Percentiles rank a stretch among this genome's conserved stretches.
Conservation (phyloP, 2,888 invertebrate species). For the Oxycera nigricornis region DNA sequence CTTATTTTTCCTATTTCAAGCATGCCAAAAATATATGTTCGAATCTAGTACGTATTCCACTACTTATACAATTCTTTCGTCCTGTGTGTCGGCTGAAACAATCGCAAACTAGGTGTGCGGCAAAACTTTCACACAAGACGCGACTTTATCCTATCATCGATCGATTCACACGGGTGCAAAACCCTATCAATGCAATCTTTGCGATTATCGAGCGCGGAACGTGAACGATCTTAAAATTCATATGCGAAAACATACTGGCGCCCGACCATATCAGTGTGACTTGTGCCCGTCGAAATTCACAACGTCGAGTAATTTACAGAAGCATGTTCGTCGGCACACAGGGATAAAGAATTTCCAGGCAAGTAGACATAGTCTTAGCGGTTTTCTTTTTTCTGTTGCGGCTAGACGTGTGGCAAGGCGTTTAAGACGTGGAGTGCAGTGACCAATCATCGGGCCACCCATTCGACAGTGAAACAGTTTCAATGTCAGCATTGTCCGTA, state of each 20-base stretch:
- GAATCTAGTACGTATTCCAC: no score
- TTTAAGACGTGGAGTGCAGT: slow-evolving; percentile 48
- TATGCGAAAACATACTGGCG: slow-evolving; percentile 45
- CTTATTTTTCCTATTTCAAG: no score
- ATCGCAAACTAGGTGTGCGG: slow-evolving; percentile 45
- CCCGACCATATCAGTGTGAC: slow-evolving; percentile 44
- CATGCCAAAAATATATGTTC: no score
- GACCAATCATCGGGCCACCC: slow-evolving; percentile 47
- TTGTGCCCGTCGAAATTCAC: slow-evolving; percentile 44
- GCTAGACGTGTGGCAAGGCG: slow-evolving; percentile 47
- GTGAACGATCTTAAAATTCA: slow-evolving; percentile 47
- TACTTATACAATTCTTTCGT: no score
- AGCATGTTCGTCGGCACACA: slow-evolving; percentile 48
- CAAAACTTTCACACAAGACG: slow-evolving; percentile 46
- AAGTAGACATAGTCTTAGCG: slow-evolving; percentile 38
- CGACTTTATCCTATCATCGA: slow-evolving; percentile 44
- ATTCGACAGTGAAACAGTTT: slow-evolving; percentile 45
- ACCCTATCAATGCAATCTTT: slow-evolving; percentile 43
- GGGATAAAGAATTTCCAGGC: slow-evolving; percentile 47
- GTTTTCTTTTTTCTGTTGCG: slow-evolving; percentile 35
- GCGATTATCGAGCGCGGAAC: slow-evolving; percentile 45
- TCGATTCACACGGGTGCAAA: slow-evolving; percentile 45
- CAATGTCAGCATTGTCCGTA: slow-evolving; percentile 46
- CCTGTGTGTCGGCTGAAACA: slow-evolving; percentile 46
- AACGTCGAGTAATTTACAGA: slow-evolving; percentile 47